Conservation (phyloP, 1,140 invertebrate species). For the Drosophila neocordata region DNA sequence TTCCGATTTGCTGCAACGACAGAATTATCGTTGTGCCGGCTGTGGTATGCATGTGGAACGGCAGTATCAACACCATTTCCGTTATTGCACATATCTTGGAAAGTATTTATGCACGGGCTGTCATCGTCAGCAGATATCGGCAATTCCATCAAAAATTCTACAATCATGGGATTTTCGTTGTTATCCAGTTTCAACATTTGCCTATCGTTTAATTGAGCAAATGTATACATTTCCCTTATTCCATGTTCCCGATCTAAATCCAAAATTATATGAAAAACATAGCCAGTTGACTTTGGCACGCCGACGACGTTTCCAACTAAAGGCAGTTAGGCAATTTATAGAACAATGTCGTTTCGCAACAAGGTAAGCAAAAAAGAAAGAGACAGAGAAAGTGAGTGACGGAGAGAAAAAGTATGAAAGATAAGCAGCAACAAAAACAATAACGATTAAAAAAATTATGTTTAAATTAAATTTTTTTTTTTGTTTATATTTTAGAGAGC, state of each 20-base stretch:
- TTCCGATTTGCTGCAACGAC: constrained; percentile 87
- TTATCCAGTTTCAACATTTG: constrained; percentile 92
- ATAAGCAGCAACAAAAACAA: background rate
- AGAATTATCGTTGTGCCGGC: constrained; percentile 92
- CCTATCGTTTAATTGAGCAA: constrained; percentile 89
- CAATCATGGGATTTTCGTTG: constrained; percentile 85
- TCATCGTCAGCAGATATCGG: constrained; percentile 89
- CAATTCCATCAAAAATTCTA: constrained; percentile 91
- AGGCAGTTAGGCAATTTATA: constrained; percentile 88
- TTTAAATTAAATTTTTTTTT: too few relatives aligned
- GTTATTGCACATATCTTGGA: constrained; percentile 94
- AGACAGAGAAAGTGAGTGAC: background rate
- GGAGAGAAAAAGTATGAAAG: too few relatives aligned
- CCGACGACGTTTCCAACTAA: constrained; percentile 86
- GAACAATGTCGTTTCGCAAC: constrained; percentile 86
- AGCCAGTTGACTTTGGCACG: constrained; percentile 86
- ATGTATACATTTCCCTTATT: constrained; percentile 92
- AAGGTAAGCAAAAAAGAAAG: constrained; percentile 83
- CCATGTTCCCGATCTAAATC: constrained; percentile 89
- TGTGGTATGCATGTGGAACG: constrained; percentile 91
- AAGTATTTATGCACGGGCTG: constrained; percentile 95
- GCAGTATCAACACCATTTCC: constrained; percentile 88
- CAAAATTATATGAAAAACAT: constrained; percentile 86
- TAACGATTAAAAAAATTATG: background rate
- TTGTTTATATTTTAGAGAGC: constrained; percentile 83